Percentiles rank a stretch among this genome's conserved stretches.
These are phyloP conservation scores for Pararge aegeria DNA, from an alignment of 1,140 invertebrate species.

Conservation along the genomic window DNA sequence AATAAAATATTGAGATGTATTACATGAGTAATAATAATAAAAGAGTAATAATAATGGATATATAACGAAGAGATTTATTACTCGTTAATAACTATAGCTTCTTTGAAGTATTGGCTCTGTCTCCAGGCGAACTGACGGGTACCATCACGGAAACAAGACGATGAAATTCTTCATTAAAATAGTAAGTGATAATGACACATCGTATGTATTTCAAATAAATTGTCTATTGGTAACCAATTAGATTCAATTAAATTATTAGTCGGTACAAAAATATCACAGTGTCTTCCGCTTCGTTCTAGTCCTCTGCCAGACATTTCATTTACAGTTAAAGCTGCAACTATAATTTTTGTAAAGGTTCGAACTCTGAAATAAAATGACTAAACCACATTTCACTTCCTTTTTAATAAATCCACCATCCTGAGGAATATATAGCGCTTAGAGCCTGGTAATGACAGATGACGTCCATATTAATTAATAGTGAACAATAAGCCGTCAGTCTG, in stretches of 20 bases:
- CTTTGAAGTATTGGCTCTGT: constrained; percentile 96
- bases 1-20: constrained; percentile 64
- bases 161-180: constrained; percentile 69
- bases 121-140: constrained; percentile 92
- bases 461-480: background rate
- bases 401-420: background rate
- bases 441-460: background rate
- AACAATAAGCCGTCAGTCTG: too few relatives aligned
- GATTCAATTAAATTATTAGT: constrained; percentile 20
- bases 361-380: constrained; percentile 19
- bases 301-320: background rate
- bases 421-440: background rate
- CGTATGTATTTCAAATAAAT: constrained; percentile 30
- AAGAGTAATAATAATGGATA: constrained; percentile 53
- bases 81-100: constrained; percentile 89
- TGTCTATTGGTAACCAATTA: constrained; percentile 19
- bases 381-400: background rate
- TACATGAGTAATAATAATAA: constrained; percentile 51
- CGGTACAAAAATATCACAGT: constrained; percentile 4
- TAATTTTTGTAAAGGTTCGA: background rate
- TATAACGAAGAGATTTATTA: constrained; percentile 79
- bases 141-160: constrained; percentile 79
- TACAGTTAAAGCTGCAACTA: background rate
- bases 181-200: constrained; percentile 43
- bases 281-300: constrained; percentile 2